Conservation (phyloP, 2,113 vertebrate species). For the Coregonus clupeaformis region DNA sequence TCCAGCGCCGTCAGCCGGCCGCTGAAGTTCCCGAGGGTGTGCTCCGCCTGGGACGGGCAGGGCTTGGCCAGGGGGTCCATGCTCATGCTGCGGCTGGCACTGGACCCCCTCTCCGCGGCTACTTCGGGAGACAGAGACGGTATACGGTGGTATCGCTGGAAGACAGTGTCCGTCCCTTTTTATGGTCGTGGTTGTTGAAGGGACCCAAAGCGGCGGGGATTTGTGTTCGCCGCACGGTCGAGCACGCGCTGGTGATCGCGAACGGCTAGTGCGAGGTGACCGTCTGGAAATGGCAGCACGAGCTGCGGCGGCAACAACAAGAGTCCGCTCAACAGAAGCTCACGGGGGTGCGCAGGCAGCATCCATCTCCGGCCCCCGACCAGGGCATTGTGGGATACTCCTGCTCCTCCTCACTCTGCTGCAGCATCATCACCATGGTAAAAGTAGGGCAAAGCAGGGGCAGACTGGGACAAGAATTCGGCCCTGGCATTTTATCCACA, state of each 20-base stretch:
- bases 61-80: slow-evolving; percentile 58
- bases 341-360: slow-evolving; percentile 63
- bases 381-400: slow-evolving; percentile 84
- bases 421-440: slow-evolving; percentile 34
- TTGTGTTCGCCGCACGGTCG: background rate
- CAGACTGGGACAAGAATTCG: too few relatives aligned
- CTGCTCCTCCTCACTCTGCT: slow-evolving; percentile 46
- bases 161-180: slow-evolving; percentile 20
- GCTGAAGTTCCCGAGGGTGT: slow-evolving; percentile 67
- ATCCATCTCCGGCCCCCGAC: slow-evolving; percentile 74
- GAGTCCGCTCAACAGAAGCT: slow-evolving; percentile 1
- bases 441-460: slow-evolving; percentile 43
- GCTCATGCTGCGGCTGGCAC: slow-evolving; percentile 39
- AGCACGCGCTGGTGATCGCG: slow-evolving; percentile 8
- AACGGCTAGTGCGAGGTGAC: slow-evolving; percentile 10
- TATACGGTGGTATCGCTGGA: slow-evolving; percentile 37
- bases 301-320: slow-evolving; percentile 8
- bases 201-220: background rate
- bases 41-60: slow-evolving; percentile 68
- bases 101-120: slow-evolving; percentile 56
- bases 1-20: slow-evolving; percentile 35
- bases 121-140: slow-evolving; percentile 33
- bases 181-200: background rate
- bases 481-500: too few relatives aligned
- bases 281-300: slow-evolving; percentile 76